Evolutionary conservation across 2,113 vertebrate genomes (phyloP).

Genomic region (Falcunculus frontatus): DNA sequence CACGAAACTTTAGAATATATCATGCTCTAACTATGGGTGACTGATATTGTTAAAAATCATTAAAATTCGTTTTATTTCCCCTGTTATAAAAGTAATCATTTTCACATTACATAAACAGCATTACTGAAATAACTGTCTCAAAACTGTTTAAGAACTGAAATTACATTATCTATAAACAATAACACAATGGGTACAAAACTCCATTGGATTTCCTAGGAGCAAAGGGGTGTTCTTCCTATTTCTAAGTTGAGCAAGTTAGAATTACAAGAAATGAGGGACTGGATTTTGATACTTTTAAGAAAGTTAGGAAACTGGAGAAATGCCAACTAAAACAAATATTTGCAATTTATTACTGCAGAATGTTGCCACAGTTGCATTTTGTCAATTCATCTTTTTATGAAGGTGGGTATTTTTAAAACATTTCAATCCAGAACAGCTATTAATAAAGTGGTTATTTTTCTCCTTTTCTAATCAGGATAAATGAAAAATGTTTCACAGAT

Average conservation of each 20-base stretch:
- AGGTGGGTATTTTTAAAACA: too few relatives aligned
- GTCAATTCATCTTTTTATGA: not conserved
- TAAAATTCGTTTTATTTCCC: not conserved
- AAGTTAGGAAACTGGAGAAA: not conserved
- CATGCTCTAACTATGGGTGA: not conserved
- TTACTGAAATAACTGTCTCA: not conserved
- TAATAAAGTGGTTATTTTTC: not conserved
- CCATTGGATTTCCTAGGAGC: not conserved
- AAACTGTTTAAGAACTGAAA: not conserved
- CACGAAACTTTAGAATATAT: not conserved
- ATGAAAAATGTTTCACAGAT: not conserved
- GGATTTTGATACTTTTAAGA: not conserved
- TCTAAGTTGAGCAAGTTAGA: not conserved
- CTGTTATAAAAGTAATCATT: not conserved
- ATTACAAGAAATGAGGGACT: not conserved
- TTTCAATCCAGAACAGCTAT: not conserved
- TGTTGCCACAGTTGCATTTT: not conserved
- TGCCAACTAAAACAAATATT: not conserved
- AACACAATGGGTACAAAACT: not conserved
- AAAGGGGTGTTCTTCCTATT: not conserved
- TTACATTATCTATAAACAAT: not conserved
- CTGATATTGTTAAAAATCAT: fast-evolving
- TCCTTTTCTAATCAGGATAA: not conserved
- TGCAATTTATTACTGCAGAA: not conserved
- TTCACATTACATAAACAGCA: not conserved